A percentile compares a stretch with the other conserved stretches of the same genome.
phyloP scores from a whole-genome alignment of 2,797 vertebrate species.

The Hydrophis major region DNA sequence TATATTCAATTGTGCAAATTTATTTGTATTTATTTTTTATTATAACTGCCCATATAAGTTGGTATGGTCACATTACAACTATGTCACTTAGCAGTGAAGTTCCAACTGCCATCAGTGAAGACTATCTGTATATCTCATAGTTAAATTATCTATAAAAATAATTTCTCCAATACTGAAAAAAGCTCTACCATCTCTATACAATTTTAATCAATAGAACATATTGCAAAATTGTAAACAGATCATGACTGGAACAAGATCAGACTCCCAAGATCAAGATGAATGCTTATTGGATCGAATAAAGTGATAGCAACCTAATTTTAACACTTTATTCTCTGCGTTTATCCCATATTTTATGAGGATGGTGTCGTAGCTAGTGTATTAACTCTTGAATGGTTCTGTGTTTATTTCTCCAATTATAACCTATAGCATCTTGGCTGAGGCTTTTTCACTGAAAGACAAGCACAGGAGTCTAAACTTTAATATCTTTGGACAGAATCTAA shows the following conservation, averaged over 20 bases:
- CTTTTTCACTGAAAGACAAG: neutral
- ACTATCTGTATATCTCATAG: neutral
- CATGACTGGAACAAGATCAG: neutral
- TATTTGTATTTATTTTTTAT: neutral
- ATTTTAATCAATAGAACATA: neutral
- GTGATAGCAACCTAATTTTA: neutral
- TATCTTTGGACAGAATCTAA: neutral
- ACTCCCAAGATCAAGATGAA: neutral
- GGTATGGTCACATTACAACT: neutral
- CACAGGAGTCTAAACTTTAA: neutral
- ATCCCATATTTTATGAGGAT: neutral
- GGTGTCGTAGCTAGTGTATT: neutral
- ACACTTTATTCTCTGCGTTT: neutral
- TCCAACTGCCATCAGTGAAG: neutral
- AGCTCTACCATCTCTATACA: neutral
- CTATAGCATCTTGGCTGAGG: neutral
- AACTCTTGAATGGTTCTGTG: neutral
- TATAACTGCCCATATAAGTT: neutral
- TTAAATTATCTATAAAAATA: neutral
- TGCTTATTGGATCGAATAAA: neutral
- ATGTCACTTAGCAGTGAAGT: neutral
- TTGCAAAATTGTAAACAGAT: neutral
- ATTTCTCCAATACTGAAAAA: neutral
- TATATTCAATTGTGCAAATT: neutral
- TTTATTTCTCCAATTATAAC: neutral